phyloP scores from a whole-genome alignment of 1,140 invertebrate species.

The Branchinecta lindahli region DNA sequence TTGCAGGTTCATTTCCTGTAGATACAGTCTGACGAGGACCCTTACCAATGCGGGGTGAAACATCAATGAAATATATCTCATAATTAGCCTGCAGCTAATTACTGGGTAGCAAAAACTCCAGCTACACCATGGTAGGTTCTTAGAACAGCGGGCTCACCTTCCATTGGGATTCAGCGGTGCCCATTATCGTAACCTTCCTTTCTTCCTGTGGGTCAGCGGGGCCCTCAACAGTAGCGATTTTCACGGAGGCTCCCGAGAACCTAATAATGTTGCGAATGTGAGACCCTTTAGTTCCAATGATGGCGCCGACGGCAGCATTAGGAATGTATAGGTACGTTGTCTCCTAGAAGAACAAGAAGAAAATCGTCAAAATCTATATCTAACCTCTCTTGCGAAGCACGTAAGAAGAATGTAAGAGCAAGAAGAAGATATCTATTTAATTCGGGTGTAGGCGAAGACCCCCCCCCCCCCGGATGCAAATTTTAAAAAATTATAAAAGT shows the following conservation, averaged over 20 bases:
- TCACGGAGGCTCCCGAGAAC: slow-evolving; percentile 84
- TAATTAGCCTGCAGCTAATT: too few species aligned
- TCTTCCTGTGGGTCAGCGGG: slow-evolving; percentile 49
- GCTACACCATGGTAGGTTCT: neutral
- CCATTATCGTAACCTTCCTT: slow-evolving; percentile 82
- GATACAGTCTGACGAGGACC: too few species aligned
- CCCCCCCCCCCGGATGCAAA: too few species aligned
- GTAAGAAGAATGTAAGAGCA: neutral
- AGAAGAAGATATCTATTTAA: too few species aligned
- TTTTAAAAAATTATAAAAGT: too few species aligned
- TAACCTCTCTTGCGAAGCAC: neutral
- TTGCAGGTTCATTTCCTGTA: too few species aligned
- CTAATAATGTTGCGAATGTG: slow-evolving; percentile 94
- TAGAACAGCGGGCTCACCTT: slow-evolving; percentile 44
- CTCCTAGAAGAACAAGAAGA: slow-evolving; percentile 39
- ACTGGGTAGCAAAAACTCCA: too few species aligned
- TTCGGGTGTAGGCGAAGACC: too few species aligned
- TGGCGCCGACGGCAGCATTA: slow-evolving; percentile 88
- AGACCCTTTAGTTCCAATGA: slow-evolving; percentile 90
- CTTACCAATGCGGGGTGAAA: too few species aligned
- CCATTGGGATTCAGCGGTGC: slow-evolving; percentile 83
- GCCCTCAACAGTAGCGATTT: slow-evolving; percentile 61
- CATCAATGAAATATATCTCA: too few species aligned
- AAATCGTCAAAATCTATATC: too few species aligned
- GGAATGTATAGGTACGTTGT: slow-evolving; percentile 90